Percentiles rank a stretch among this genome's conserved stretches.
Evolutionary conservation across 2,888 invertebrate genomes (phyloP).

Genomic region (Agonopterix arenella): DNA sequence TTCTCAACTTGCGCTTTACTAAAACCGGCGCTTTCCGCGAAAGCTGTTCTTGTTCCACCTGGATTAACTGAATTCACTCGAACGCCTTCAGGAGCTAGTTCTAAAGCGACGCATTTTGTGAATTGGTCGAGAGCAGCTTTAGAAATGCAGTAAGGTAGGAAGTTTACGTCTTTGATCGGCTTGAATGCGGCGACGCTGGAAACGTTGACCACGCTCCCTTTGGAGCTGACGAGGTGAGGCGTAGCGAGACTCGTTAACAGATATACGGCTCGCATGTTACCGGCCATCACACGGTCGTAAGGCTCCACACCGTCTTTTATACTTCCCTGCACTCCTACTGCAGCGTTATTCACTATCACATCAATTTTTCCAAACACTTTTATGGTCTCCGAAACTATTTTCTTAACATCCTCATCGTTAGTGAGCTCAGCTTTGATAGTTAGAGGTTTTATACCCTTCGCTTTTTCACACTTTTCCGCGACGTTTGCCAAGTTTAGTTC

Average conservation of each 20-base stretch:
- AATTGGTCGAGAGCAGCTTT: slow-evolving; percentile 96
- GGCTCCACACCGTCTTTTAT: slow-evolving; percentile 89
- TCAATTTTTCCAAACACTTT: slow-evolving; percentile 82
- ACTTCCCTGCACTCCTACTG: slow-evolving; percentile 83
- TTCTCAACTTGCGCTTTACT: slow-evolving; percentile 73
- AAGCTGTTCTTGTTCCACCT: slow-evolving; percentile 89
- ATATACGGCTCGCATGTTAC: slow-evolving; percentile 87
- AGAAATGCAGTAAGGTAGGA: slow-evolving; percentile 92
- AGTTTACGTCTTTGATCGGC: slow-evolving; percentile 77
- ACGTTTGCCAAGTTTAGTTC: slow-evolving; percentile 79
- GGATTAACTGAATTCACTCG: slow-evolving; percentile 95
- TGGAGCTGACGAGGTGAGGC: slow-evolving; percentile 86
- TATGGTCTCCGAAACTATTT: slow-evolving; percentile 81
- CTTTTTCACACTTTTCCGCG: slow-evolving; percentile 73
- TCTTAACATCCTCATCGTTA: slow-evolving; percentile 80
- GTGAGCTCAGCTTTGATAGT: slow-evolving; percentile 80
- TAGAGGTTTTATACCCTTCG: slow-evolving; percentile 64
- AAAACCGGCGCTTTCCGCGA: slow-evolving; percentile 81
- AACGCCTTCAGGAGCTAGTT: slow-evolving; percentile 84
- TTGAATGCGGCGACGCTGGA: slow-evolving; percentile 91
- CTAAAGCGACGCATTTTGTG: slow-evolving; percentile 91
- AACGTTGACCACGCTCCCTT: slow-evolving; percentile 93
- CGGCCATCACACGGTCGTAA: slow-evolving; percentile 89
- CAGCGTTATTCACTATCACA: slow-evolving; percentile 91
- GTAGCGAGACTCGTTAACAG: slow-evolving; percentile 88